These are phyloP conservation scores for Noctua comes DNA, from an alignment of 2,888 invertebrate species.

Conservation along the genomic window DNA sequence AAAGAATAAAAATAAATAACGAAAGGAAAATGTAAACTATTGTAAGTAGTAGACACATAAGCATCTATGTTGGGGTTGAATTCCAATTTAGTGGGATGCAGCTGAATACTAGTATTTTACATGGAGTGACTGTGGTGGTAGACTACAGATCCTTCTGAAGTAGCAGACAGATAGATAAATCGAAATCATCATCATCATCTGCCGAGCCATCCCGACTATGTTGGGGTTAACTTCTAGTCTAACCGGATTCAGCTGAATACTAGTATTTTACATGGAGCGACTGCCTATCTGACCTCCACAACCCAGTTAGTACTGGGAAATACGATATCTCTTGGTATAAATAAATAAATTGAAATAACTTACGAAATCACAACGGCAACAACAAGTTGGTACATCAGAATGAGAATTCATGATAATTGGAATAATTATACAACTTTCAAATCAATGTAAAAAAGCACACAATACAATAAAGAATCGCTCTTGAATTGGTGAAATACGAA, in stretches of 20 bases:
- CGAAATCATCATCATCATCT: too few relatives aligned
- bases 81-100: background rate
- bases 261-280: too few relatives aligned
- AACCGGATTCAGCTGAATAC: too few relatives aligned
- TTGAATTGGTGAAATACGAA: background rate
- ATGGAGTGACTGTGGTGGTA: background rate
- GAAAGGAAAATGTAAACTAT: background rate
- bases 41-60: background rate
- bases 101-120: background rate
- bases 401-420: constrained; percentile 28
- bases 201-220: too few relatives aligned
- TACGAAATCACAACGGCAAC: constrained; percentile 62
- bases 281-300: too few relatives aligned
- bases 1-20: background rate
- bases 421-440: background rate
- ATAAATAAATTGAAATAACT: constrained; percentile 27
- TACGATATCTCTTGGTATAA: too few relatives aligned
- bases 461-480: too few relatives aligned
- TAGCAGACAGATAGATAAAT: background rate
- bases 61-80: too few relatives aligned
- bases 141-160: too few relatives aligned
- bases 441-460: background rate
- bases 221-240: too few relatives aligned
- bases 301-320: too few relatives aligned
- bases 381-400: too few relatives aligned